These are phyloP conservation scores for Pantherophis guttatus DNA, from an alignment of 2,113 vertebrate genomes.

Conservation along the genomic window DNA sequence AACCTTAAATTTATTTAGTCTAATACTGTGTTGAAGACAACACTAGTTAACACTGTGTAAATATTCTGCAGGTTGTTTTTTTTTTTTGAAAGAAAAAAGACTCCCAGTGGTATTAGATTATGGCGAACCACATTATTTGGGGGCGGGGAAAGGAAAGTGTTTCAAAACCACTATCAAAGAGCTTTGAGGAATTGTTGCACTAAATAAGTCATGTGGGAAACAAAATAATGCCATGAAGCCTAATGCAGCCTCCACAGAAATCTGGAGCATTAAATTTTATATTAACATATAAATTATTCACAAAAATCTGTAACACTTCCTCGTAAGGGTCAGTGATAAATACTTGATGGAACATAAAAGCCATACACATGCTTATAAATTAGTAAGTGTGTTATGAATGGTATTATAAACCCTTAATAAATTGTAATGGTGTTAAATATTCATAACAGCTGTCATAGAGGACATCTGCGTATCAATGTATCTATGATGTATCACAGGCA, in stretches of 20 bases:
- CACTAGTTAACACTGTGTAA: neutral
- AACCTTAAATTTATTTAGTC: neutral
- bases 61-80: neutral
- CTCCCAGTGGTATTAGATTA: neutral
- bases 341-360: slow-evolving; percentile 34
- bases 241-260: neutral
- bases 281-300: slow-evolving; percentile 3
- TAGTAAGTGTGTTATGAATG: slow-evolving; percentile 25
- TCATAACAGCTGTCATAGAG: slow-evolving; percentile 9
- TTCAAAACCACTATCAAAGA: neutral
- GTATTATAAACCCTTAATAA: slow-evolving; percentile 25
- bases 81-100: neutral
- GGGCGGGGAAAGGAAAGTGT: neutral
- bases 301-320: slow-evolving; percentile 15
- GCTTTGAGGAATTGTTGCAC: slow-evolving; percentile 17
- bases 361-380: slow-evolving; percentile 29
- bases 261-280: neutral
- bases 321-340: slow-evolving; percentile 35
- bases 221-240: slow-evolving; percentile 8
- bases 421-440: slow-evolving; percentile 6
- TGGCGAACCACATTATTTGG: neutral
- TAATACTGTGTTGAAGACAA: neutral
- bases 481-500: neutral
- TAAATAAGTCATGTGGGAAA: slow-evolving; percentile 15
- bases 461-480: slow-evolving; percentile 21